Evolutionary conservation across 2,888 invertebrate species (phyloP).

Genomic region (Mermis nigrescens): DNA sequence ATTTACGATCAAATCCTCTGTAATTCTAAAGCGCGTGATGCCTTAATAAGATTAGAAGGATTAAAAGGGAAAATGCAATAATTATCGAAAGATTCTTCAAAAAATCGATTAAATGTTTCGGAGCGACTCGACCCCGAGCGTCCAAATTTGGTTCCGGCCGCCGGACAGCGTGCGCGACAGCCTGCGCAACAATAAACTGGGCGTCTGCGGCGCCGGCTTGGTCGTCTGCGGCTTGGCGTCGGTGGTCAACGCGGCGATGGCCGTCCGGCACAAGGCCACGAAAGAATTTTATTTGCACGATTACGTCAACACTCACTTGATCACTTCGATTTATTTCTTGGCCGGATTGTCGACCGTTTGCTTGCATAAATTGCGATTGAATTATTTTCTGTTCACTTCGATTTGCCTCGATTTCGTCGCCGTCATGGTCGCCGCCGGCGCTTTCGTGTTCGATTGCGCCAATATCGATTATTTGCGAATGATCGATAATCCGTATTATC

Average conservation of each 20-base stretch:
- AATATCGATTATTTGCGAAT: too few relatives aligned
- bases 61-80: too few relatives aligned
- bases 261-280: not conserved
- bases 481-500: too few relatives aligned
- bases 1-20: too few relatives aligned
- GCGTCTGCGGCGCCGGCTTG: not conserved
- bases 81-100: too few relatives aligned
- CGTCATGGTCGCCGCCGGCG: conserved; percentile 1
- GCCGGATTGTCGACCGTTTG: conserved; percentile 1
- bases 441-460: not conserved
- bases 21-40: too few relatives aligned
- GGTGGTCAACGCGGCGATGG: not conserved
- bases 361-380: not conserved
- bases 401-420: not conserved
- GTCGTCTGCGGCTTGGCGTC: not conserved
- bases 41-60: too few relatives aligned
- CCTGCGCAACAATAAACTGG: not conserved
- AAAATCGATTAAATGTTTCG: too few relatives aligned
- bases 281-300: conserved; percentile 5
- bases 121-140: too few relatives aligned
- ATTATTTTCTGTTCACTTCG: not conserved
- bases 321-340: conserved; percentile 9
- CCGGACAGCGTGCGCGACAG: not conserved
- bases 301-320: conserved; percentile 12
- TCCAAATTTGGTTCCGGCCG: not conserved